Base-by-base conservation (phyloP, 2,888 invertebrate species). In the Galerucella calmariensis region DNA sequence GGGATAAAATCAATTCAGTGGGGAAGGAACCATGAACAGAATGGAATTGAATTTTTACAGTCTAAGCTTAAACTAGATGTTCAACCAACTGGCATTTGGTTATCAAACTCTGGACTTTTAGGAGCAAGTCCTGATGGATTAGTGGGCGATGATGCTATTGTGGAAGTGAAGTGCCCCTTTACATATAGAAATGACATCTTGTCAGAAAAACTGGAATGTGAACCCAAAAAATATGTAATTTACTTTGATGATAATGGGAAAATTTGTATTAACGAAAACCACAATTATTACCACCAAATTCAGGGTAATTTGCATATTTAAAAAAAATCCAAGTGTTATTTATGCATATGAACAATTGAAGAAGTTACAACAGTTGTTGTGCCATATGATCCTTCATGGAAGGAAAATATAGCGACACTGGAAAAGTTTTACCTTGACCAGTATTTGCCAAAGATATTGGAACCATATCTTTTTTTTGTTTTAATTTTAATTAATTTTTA, bases 261-360 rank as follows among this genome's bases (percentile, higher is more conserved):
- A 4, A 3, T 76, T 11, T 4, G n/a, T 4, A 9, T 72, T 12
- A 72, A 74, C 27, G 56, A 20, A 12, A 48, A 53, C 16, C 69
- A 76, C 35, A 69, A 74, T 35, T 76, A 74, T 68, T 77, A 74
- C 16, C 69, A 77, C 51, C 72, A 75, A 35, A 75, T 75, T 27
- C 75, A 77, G 67, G 74, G 67, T 8, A 66, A 66, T 44, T 59
- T 74, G 12, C 35, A 35, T 70, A 73, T 58, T 66, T 75, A n/a
- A 63, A 66, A 9, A 69, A 71, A 51, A 46, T 12, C 10, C 8
- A 46, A 46, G 46, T 46, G 46, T 46, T 12, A 46, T 46, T 46
- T 46, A 46, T 46, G 46, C 10, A 10, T 46, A 46, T 46, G 8
- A 5, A 46, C 10, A 11, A 46, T 46, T 8, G 11, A 46, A 46